phyloP scores from a whole-genome alignment of 2,888 invertebrate genomes.

The Drosophila conformis region DNA sequence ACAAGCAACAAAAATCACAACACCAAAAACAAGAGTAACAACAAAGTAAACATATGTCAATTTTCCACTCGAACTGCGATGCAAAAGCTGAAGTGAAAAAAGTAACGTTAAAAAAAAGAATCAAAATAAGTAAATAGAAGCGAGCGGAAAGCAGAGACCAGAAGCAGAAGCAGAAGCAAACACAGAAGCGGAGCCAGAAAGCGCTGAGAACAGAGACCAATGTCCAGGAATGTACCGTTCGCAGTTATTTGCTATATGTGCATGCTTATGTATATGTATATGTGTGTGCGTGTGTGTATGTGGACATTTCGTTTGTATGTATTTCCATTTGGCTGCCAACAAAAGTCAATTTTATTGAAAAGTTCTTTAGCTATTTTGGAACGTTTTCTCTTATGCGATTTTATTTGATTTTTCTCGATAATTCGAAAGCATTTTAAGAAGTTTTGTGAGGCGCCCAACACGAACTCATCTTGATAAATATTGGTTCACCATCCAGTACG shows the following conservation, averaged over 20 bases:
- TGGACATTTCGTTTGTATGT: conserved; percentile 32
- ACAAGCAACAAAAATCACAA: conserved; percentile 24
- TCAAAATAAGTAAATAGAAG: conserved; percentile 34
- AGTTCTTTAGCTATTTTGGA: conserved; percentile 57
- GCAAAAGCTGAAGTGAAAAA: conserved; percentile 77
- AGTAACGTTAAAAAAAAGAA: conserved; percentile 52
- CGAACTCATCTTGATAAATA: conserved; percentile 76
- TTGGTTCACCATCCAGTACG: conserved; percentile 55
- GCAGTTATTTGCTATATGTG: conserved; percentile 40
- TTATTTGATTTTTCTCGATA: conserved; percentile 70
- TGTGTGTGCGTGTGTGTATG: conserved; percentile 24
- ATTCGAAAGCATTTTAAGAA: conserved; percentile 74
- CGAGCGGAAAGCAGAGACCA: conserved; percentile 37
- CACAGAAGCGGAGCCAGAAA: background rate
- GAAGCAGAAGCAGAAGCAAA: background rate
- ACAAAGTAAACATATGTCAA: conserved; percentile 82
- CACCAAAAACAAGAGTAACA: conserved; percentile 43
- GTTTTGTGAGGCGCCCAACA: conserved; percentile 66
- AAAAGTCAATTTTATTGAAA: conserved; percentile 75
- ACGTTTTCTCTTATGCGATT: conserved; percentile 55
- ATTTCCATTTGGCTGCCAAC: conserved; percentile 70
- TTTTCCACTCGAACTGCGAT: conserved; percentile 81
- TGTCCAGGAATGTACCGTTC: conserved; percentile 68
- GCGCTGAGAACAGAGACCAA: conserved; percentile 41
- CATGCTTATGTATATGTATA: conserved; percentile 2